Evolutionary conservation across 2,113 vertebrate species (phyloP).

Genomic region (Carassius gibelio): DNA sequence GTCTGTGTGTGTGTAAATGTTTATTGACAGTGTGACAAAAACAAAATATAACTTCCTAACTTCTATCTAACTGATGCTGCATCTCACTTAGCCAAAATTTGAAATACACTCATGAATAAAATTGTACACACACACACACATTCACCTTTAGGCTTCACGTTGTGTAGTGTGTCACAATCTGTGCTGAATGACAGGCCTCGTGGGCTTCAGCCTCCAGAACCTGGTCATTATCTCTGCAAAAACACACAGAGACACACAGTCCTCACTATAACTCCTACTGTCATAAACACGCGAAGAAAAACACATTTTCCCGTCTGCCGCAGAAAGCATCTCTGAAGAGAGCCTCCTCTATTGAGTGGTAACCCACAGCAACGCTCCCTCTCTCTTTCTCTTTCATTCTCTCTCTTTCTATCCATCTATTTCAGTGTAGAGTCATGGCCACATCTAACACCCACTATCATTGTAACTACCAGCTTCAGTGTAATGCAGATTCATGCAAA

Average conservation of each 20-base stretch:
- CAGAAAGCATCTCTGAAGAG: constrained; percentile 45
- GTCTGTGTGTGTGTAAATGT: no score
- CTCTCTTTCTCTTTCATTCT: constrained; percentile 25
- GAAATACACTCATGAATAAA: constrained; percentile 12
- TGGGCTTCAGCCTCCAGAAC: constrained; percentile 36
- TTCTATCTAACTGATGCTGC: neutral
- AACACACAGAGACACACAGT: constrained; percentile 26
- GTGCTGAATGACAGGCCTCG: constrained; percentile 5
- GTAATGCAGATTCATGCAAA: neutral
- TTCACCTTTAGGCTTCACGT: constrained; percentile 23
- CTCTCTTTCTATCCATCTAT: constrained; percentile 14
- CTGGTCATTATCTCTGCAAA: constrained; percentile 49
- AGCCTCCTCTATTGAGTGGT: constrained; percentile 50
- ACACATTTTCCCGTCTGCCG: constrained; percentile 35
- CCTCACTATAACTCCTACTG: constrained; percentile 26
- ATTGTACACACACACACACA: constrained; percentile 9
- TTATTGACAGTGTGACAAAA: neutral
- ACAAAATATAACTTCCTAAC: neutral
- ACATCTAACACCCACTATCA: constrained; percentile 17
- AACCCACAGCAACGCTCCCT: constrained; percentile 60
- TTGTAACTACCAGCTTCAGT: constrained; percentile 21
- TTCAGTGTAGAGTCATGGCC: constrained; percentile 26
- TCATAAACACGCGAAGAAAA: constrained; percentile 36
- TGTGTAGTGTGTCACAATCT: neutral
- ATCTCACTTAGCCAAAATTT: constrained; percentile 13